A percentile compares a stretch with the other conserved stretches of the same genome.
These are phyloP conservation scores for Leptopilina boulardi DNA, from an alignment of 1,140 invertebrate species.

Conservation along the genomic window DNA sequence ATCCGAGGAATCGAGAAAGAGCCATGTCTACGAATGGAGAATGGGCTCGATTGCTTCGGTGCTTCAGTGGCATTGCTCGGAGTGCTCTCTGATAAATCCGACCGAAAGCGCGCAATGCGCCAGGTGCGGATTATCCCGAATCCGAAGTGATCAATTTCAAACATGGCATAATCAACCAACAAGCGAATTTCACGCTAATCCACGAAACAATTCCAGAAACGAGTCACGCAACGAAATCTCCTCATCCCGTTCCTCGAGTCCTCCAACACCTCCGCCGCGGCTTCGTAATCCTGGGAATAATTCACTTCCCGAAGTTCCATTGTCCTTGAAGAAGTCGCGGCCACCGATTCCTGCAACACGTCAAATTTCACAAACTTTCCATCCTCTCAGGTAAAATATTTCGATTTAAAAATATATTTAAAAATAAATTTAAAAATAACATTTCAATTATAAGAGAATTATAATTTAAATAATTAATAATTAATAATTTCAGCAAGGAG, in stretches of 20 bases:
- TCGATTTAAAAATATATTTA: background rate
- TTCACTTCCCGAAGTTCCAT: conserved; percentile 16
- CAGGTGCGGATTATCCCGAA: conserved; percentile 82
- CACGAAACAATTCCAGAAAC: conserved; percentile 39
- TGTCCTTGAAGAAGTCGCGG: conserved; percentile 20
- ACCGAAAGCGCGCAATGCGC: conserved; percentile 87
- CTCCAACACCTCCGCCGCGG: conserved; percentile 67
- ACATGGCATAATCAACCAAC: conserved; percentile 43
- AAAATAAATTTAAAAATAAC: background rate
- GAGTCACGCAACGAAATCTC: conserved; percentile 43
- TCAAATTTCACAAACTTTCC: conserved; percentile 29
- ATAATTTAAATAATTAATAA: too few species aligned
- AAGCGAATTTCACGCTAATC: conserved; percentile 43
- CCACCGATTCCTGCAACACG: background rate
- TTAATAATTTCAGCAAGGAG: conserved; percentile 63
- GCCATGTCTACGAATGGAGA: conserved; percentile 74
- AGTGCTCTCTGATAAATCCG: conserved; percentile 90
- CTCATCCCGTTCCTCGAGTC: conserved; percentile 63
- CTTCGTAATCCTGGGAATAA: conserved; percentile 47
- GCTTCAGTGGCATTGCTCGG: conserved; percentile 91
- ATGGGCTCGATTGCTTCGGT: conserved; percentile 94
- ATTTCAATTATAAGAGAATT: conserved; percentile 31
- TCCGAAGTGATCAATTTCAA: conserved; percentile 63
- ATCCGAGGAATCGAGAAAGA: conserved; percentile 61
- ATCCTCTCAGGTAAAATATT: conserved; percentile 40